Percentiles rank a stretch among this genome's conserved stretches.
Evolutionary conservation across 1,140 invertebrate species (phyloP).

Genomic region (Hylyphantes graminicola): DNA sequence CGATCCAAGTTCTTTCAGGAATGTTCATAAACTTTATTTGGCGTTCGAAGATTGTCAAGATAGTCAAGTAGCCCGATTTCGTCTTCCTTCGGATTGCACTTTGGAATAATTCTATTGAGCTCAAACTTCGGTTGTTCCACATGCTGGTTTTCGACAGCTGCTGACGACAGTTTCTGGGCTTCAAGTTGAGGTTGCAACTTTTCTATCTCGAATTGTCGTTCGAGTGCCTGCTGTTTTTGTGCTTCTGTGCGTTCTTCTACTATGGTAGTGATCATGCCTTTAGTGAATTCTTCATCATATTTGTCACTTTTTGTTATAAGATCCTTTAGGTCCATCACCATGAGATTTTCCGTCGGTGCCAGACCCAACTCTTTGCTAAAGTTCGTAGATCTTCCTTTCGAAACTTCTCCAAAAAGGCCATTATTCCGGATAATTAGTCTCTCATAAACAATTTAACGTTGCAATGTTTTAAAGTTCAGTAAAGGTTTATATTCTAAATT

Average conservation of each 20-base stretch:
- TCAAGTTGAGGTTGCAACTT: background rate
- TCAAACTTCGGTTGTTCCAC: background rate
- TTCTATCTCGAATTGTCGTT: background rate
- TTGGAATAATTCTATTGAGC: background rate
- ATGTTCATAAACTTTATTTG: slow-evolving; percentile 6
- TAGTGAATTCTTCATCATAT: background rate
- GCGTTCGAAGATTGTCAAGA: slow-evolving; percentile 5
- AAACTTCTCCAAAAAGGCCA: too few relatives aligned
- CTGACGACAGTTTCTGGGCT: background rate
- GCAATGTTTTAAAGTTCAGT: too few relatives aligned
- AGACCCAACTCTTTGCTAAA: too few relatives aligned
- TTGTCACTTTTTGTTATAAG: too few relatives aligned
- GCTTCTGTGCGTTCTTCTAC: background rate
- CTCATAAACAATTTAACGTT: too few relatives aligned
- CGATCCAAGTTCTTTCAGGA: background rate
- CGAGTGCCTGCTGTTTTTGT: background rate
- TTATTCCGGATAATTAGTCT: too few relatives aligned
- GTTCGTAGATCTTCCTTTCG: too few relatives aligned
- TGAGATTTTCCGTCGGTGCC: too few relatives aligned
- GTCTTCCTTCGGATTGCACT: background rate
- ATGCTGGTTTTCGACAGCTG: background rate
- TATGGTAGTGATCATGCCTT: background rate
- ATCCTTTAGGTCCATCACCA: too few relatives aligned
- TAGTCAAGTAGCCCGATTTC: slow-evolving; percentile 13
- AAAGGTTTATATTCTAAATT: too few relatives aligned